Conservation (phyloP, 2,113 vertebrate genomes). For the Ginglymostoma cirratum region DNA sequence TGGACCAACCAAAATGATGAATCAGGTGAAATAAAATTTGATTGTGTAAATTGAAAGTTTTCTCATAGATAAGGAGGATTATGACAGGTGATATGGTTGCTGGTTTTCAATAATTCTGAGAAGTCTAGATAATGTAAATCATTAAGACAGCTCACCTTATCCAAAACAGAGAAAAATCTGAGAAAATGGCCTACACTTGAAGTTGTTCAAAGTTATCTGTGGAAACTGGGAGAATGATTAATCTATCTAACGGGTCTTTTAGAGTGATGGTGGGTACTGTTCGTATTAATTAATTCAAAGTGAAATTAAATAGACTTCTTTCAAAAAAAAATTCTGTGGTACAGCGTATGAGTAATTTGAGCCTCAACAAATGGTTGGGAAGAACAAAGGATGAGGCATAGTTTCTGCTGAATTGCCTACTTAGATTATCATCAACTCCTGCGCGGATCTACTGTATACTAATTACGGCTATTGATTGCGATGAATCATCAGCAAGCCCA, state of each 20-base stretch:
- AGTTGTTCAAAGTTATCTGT: background rate
- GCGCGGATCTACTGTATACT: background rate
- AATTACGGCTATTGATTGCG: background rate
- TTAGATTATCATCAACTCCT: background rate
- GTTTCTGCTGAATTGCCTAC: background rate
- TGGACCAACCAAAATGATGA: background rate
- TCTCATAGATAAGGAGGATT: background rate
- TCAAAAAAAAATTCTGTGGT: background rate
- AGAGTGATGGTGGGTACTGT: background rate
- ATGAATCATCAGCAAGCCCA: background rate
- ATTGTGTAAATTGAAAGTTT: background rate
- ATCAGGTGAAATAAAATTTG: background rate
- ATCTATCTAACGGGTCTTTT: background rate
- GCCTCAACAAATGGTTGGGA: background rate
- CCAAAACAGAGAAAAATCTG: background rate
- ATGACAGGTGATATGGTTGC: background rate
- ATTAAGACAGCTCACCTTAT: background rate
- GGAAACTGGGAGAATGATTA: background rate
- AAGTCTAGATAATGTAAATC: background rate
- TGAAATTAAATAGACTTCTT: background rate
- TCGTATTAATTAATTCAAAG: background rate
- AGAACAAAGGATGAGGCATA: background rate
- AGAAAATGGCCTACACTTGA: background rate
- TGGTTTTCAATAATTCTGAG: background rate
- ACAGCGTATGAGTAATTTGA: background rate